Evolutionary conservation across 2,888 invertebrate genomes (phyloP).

Genomic region (Drosophila fulvimacula): DNA sequence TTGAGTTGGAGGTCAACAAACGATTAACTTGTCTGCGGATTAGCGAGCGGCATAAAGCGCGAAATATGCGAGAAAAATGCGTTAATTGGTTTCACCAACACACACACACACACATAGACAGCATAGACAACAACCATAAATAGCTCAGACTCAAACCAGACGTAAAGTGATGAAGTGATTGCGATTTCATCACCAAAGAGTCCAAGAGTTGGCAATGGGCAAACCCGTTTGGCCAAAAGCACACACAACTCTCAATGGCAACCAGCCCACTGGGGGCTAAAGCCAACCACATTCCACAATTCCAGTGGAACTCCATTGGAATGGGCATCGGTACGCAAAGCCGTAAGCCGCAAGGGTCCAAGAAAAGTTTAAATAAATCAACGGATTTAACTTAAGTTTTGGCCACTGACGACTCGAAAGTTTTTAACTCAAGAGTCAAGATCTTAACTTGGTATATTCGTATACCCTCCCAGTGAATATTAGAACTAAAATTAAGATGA

Average conservation of each 20-base stretch:
- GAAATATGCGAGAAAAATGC: constrained; percentile 57
- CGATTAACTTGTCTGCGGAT: constrained; percentile 77
- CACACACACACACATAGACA: constrained; percentile 12
- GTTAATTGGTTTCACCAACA: constrained; percentile 66
- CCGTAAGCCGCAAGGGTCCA: constrained; percentile 24
- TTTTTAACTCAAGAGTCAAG: constrained; percentile 10
- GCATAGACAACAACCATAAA: constrained; percentile 43
- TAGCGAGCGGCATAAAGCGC: constrained; percentile 39
- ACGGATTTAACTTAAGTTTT: constrained; percentile 52
- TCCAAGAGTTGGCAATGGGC: background rate
- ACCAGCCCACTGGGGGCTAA: constrained; percentile 36
- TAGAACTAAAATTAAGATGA: background rate
- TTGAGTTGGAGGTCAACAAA: constrained; percentile 65
- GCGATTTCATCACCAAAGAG: constrained; percentile 38
- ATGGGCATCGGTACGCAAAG: constrained; percentile 19
- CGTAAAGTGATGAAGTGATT: constrained; percentile 45
- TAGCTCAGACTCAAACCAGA: constrained; percentile 48
- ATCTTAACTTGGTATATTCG: background rate
- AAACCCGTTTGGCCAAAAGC: constrained; percentile 49
- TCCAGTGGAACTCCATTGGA: constrained; percentile 20
- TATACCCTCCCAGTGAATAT: background rate
- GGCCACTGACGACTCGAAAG: constrained; percentile 26
- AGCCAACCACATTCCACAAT: constrained; percentile 53
- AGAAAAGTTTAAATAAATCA: constrained; percentile 66
- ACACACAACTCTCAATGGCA: constrained; percentile 28